Conservation (phyloP, 2,888 invertebrate genomes). For the Conus canariensis region DNA sequence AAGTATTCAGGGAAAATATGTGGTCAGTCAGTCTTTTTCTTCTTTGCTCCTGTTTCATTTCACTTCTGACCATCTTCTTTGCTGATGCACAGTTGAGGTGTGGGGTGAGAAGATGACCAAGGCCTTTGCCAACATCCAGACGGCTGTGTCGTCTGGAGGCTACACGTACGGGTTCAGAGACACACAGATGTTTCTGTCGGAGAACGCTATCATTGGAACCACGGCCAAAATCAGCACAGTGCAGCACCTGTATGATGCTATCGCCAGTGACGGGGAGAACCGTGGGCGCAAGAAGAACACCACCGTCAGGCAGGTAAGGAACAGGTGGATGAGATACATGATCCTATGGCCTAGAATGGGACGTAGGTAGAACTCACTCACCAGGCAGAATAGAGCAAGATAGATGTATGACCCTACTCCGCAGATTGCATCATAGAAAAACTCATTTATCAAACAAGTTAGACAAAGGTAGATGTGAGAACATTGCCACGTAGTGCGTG, state of each 20-base stretch:
- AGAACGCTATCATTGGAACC: slow-evolving; percentile 44
- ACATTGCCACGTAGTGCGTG: too few relatives aligned
- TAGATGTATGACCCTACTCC: too few relatives aligned
- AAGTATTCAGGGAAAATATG: too few relatives aligned
- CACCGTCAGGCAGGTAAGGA: neutral
- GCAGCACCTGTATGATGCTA: slow-evolving; percentile 24
- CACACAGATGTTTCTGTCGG: slow-evolving; percentile 19
- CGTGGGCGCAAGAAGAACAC: neutral
- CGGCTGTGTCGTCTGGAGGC: neutral
- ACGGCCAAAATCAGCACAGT: slow-evolving; percentile 48
- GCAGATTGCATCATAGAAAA: too few relatives aligned
- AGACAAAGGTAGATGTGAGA: too few relatives aligned
- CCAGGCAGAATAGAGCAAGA: too few relatives aligned
- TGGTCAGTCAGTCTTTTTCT: too few relatives aligned
- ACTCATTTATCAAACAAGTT: too few relatives aligned
- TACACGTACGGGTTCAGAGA: slow-evolving; percentile 21
- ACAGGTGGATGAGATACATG: too few relatives aligned
- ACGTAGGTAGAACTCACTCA: too few relatives aligned
- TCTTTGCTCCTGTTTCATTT: too few relatives aligned
- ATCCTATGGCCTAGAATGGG: too few relatives aligned
- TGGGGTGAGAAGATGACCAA: slow-evolving; percentile 35
- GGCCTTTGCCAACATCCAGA: neutral
- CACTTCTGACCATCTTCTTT: neutral
- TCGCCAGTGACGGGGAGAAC: neutral
- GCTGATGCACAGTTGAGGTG: slow-evolving; percentile 23